phyloP scores from a whole-genome alignment of 2,797 vertebrate genomes.

The Euthynnus affinis region DNA sequence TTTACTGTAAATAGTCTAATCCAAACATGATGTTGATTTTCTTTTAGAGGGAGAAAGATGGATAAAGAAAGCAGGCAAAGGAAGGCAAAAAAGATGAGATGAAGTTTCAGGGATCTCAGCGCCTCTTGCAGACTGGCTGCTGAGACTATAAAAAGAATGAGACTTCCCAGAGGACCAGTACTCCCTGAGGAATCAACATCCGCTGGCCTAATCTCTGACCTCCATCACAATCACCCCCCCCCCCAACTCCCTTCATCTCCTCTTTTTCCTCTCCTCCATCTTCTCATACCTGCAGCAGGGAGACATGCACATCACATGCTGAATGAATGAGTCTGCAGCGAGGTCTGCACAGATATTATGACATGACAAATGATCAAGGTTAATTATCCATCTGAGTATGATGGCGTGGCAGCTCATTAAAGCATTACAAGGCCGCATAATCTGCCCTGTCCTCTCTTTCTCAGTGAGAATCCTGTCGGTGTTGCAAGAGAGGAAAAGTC shows the following conservation, averaged over 20 bases:
- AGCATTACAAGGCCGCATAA: conserved; percentile 35
- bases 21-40: conserved; percentile 27
- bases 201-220: conserved; percentile 69
- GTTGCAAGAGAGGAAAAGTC: conserved; percentile 12
- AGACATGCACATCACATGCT: neutral
- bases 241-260: too few relatives aligned
- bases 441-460: conserved; percentile 5
- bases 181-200: conserved; percentile 74
- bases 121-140: conserved; percentile 24
- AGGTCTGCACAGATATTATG: conserved; percentile 23
- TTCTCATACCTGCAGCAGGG: conserved; percentile 49
- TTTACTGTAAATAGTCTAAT: conserved; percentile 2
- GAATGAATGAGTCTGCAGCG: conserved; percentile 8
- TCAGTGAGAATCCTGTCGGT: conserved; percentile 16
- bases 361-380: conserved; percentile 61
- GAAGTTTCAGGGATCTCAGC: conserved; percentile 44
- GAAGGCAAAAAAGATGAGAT: conserved; percentile 21
- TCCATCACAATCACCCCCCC: conserved; percentile 53
- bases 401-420: conserved; percentile 63
- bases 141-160: conserved; percentile 72
- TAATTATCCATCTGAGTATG: conserved; percentile 59
- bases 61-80: conserved; percentile 6
- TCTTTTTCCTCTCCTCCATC: conserved; percentile 47
- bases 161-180: conserved; percentile 70
- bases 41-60: conserved; percentile 3